phyloP scores from a whole-genome alignment of 2,113 vertebrate species.

The Puma concolor region DNA sequence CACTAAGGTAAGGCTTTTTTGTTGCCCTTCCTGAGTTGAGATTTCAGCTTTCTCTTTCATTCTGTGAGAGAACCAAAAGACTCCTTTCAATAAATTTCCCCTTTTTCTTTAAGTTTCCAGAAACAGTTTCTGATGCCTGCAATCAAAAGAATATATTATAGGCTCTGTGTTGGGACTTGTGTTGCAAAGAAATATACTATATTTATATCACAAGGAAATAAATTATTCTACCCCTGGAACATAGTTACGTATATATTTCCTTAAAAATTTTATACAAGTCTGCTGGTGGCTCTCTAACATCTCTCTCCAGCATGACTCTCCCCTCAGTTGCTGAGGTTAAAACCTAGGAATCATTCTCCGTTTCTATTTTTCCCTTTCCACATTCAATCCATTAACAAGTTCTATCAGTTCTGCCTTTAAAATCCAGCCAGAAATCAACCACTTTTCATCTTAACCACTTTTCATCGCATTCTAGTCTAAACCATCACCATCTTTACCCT shows the following conservation, averaged over 20 bases:
- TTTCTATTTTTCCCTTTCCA: background rate
- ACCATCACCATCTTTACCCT: background rate
- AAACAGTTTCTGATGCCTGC: background rate
- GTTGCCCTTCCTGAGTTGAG: background rate
- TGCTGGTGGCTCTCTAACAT: background rate
- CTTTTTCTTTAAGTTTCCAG: constrained; percentile 11
- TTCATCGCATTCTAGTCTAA: background rate
- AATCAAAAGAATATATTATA: background rate
- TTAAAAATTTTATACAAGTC: constrained; percentile 9
- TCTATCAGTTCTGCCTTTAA: background rate
- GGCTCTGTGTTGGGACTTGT: background rate
- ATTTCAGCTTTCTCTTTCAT: constrained; percentile 39
- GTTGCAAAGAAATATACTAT: background rate
- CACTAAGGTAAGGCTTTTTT: background rate
- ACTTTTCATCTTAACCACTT: background rate
- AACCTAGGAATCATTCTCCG: background rate
- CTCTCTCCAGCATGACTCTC: background rate
- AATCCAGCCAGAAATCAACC: background rate
- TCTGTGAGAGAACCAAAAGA: background rate
- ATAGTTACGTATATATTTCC: background rate
- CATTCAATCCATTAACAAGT: background rate
- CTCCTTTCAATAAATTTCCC: background rate
- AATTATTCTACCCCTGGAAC: background rate
- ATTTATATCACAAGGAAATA: background rate
- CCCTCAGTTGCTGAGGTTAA: background rate